Conservation (phyloP, 2,888 invertebrate species). For the Perizoma flavofasciatum region DNA sequence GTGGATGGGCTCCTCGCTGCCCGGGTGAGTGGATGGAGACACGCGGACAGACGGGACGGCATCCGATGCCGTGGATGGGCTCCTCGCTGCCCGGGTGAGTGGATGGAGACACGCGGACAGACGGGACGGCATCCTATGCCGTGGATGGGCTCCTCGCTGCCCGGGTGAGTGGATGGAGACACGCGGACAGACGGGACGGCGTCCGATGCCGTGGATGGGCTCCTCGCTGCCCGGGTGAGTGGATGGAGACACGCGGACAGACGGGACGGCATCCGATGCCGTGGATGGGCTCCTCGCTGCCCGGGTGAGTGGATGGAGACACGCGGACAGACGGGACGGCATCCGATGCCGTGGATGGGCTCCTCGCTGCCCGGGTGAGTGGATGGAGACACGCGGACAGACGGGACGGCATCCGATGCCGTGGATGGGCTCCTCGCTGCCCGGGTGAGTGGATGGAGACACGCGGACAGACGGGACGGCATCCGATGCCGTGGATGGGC, state of each 20-base stretch:
- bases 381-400: constrained; percentile 39
- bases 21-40: constrained; percentile 50
- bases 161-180: constrained; percentile 50
- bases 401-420: constrained; percentile 84
- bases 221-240: too few species aligned
- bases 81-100: too few species aligned
- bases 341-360: too few species aligned
- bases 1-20: constrained; percentile 87
- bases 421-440: constrained; percentile 87
- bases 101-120: constrained; percentile 39
- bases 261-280: constrained; percentile 84
- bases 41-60: background rate
- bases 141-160: constrained; percentile 87
- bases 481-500: too few species aligned
- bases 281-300: constrained; percentile 87
- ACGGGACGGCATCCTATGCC: constrained; percentile 84
- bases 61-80: too few species aligned
- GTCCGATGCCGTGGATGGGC: too few species aligned
- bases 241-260: constrained; percentile 39
- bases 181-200: background rate
- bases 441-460: constrained; percentile 50
- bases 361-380: too few species aligned
- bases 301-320: constrained; percentile 50
- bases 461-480: background rate
- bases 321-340: background rate